Evolutionary conservation across 2,113 vertebrate species (phyloP), one percentile per base, ranked within the genome.

Genomic region (Halichoeres trimaculatus): DNA sequence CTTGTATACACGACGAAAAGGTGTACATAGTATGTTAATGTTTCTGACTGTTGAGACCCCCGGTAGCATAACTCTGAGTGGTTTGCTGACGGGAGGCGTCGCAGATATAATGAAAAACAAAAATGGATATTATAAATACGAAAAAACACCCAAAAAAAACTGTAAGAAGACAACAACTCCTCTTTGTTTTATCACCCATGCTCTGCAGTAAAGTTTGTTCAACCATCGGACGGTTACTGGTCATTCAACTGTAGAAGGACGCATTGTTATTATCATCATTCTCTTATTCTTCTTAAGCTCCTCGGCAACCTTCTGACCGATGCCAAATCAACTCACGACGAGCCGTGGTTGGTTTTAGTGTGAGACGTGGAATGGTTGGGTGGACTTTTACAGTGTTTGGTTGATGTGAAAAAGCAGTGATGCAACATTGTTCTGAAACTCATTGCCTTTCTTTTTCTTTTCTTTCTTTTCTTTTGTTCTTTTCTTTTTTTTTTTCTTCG

Each of bases 1-100:
- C 96, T 96, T 96, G 96, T 96, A 96, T 95, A 96, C 95, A 95
- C 92, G 95, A 96, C 95, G 92, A 95, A 96, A 96, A 96, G 96
- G 96, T 99, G 97, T 99, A 99, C 95, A 99, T 99, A 98, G 95
- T 99, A 96, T 97, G 96, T 97, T 97, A 94, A 97, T 98, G 96
- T 98, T 92, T 78, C 94, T 98, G 96, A 98, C 97, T 98, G 96
- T 98, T 98, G 95, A 94, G 88, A 85, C 95, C 95, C 95, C 94
- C 95, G 94, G 94, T 94, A 95, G 90, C 89, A 87, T 91, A 86
- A 91, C 90, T 85, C 71, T 60, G 78, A 83, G 76, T 84, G 88
- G 89, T 96, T 91, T 95, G 96, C 95, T 96, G 95, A 92, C 90
- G 95, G 95, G 95, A 96, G 94, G 96, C 77, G 94, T 96, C 94